Evolutionary conservation across 2,797 vertebrate genomes (phyloP).

Genomic region (Prionace glauca): DNA sequence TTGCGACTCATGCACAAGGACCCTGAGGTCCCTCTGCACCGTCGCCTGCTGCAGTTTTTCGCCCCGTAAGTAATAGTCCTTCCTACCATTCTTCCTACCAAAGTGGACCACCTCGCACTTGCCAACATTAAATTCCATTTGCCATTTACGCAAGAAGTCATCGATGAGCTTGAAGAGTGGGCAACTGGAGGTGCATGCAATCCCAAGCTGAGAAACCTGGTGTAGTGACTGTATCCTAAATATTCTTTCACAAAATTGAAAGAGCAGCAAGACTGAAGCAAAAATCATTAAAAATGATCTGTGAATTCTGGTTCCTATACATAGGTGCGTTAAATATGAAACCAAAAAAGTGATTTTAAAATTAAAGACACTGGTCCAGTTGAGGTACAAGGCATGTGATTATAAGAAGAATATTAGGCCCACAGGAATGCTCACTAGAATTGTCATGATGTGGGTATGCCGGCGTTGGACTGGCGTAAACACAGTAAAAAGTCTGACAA

Average conservation of each 20-base stretch:
- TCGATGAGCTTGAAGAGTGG: background rate
- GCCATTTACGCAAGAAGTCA: no score
- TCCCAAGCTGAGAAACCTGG: background rate
- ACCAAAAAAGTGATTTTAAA: background rate
- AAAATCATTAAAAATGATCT: background rate
- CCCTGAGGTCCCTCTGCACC: no score
- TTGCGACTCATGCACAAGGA: no score
- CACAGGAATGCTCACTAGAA: background rate
- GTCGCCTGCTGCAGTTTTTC: no score
- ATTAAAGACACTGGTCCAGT: background rate
- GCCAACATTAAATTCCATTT: no score
- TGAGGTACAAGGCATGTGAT: background rate
- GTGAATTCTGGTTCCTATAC: background rate
- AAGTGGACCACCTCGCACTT: no score
- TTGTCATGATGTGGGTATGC: no score
- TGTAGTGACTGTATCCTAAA: background rate
- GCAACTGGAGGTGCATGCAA: background rate
- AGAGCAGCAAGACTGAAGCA: background rate
- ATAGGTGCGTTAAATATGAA: background rate
- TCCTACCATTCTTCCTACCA: no score
- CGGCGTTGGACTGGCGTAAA: no score
- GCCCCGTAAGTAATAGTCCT: no score
- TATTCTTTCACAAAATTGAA: background rate
- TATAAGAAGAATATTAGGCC: background rate
- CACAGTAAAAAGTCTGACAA: no score